Evolutionary conservation across 2,113 vertebrate species (phyloP).

Genomic region (Pica pica): DNA sequence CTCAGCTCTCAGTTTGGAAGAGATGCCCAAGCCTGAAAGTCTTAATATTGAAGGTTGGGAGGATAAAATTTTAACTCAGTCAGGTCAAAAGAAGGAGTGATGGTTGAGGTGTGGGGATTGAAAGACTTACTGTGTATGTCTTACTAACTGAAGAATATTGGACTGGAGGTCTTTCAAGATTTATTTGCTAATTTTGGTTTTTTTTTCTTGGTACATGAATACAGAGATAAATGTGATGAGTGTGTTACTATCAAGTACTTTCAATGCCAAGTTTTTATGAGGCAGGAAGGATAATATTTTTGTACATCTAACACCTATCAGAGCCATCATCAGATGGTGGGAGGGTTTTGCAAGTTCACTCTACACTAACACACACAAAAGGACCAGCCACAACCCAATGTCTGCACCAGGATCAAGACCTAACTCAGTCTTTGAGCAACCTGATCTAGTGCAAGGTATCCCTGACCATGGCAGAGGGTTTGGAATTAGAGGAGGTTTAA

Average conservation of each 20-base stretch:
- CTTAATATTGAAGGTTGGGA: neutral
- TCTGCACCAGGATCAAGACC: rapidly evolving
- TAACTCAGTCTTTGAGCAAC: neutral
- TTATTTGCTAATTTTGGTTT: neutral
- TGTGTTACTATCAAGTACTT: rapidly evolving
- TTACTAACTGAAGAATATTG: neutral
- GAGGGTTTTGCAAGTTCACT: neutral
- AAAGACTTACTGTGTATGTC: neutral
- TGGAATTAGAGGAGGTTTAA: neutral
- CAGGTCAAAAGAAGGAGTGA: neutral
- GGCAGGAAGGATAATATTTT: neutral
- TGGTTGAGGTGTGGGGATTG: neutral
- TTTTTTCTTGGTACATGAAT: neutral
- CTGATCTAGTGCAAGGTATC: neutral
- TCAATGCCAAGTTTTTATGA: neutral
- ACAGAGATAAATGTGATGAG: neutral
- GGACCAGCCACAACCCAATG: neutral
- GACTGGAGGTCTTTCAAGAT: neutral
- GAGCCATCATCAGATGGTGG: neutral
- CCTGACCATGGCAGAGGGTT: neutral
- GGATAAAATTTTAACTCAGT: neutral
- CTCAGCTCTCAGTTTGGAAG: neutral
- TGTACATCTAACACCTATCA: neutral
- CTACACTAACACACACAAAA: neutral
- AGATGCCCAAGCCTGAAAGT: neutral